Evolutionary conservation across 2,797 vertebrate species (phyloP).

Genomic region (Anabas testudineus): DNA sequence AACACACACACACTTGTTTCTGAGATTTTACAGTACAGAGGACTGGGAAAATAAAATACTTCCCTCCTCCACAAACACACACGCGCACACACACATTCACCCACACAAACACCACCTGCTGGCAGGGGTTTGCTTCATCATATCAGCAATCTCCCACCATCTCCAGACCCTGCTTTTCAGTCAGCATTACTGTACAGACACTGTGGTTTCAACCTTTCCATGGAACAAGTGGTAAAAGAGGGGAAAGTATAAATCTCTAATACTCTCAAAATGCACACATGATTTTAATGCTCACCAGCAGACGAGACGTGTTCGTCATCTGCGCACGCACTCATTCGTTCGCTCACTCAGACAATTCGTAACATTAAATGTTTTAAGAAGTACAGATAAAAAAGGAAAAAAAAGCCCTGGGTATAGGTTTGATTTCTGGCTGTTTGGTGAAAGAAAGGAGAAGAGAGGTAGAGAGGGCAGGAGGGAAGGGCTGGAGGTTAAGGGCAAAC

Average conservation of each 20-base stretch:
- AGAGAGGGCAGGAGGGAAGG: slow-evolving; percentile 82
- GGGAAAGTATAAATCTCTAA: slow-evolving; percentile 80
- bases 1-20: slow-evolving; percentile 62
- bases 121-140: slow-evolving; percentile 56
- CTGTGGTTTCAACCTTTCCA: slow-evolving; percentile 75
- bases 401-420: slow-evolving; percentile 85
- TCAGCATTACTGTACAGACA: slow-evolving; percentile 76
- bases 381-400: slow-evolving; percentile 83
- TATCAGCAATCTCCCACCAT: slow-evolving; percentile 54
- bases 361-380: slow-evolving; percentile 84
- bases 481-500: slow-evolving; percentile 63
- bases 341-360: slow-evolving; percentile 68
- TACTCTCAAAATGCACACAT: slow-evolving; percentile 77
- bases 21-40: slow-evolving; percentile 83
- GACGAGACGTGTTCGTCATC: slow-evolving; percentile 49
- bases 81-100: slow-evolving; percentile 72
- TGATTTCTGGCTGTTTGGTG: slow-evolving; percentile 85
- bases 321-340: slow-evolving; percentile 59
- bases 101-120: slow-evolving; percentile 73
- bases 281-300: slow-evolving; percentile 78
- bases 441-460: slow-evolving; percentile 83
- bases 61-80: slow-evolving; percentile 65
- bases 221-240: slow-evolving; percentile 74
- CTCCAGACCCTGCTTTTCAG: slow-evolving; percentile 70
- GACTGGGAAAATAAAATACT: slow-evolving; percentile 75